Percentiles rank a stretch among this genome's conserved stretches.
Conservation (phyloP, 2,113 vertebrate genomes). For the Apeltes quadracus region DNA sequence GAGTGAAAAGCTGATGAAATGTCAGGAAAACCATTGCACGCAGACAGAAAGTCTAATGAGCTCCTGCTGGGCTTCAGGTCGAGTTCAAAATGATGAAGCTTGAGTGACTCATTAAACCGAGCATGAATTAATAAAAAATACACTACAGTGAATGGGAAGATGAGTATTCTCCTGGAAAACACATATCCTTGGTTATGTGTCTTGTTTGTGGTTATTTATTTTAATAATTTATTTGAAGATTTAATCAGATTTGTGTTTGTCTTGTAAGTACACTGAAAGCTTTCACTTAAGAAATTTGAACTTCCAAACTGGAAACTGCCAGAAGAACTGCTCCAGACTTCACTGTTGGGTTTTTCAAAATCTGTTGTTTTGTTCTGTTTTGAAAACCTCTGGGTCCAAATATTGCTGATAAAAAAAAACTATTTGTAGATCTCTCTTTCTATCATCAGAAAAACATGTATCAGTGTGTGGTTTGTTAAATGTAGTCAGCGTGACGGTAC, state of each 20-base stretch:
- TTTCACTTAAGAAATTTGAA: slow-evolving; percentile 52
- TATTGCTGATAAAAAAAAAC: slow-evolving; percentile 1
- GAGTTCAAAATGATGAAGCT: background rate
- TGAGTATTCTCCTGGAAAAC: slow-evolving; percentile 22
- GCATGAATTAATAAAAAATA: slow-evolving; percentile 13
- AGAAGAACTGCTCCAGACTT: slow-evolving; percentile 18
- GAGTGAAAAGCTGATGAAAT: background rate
- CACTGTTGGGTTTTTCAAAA: slow-evolving; percentile 29
- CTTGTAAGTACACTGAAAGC: slow-evolving; percentile 35
- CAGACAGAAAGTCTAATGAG: background rate
- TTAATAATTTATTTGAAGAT: slow-evolving; percentile 46
- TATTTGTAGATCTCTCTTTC: slow-evolving; percentile 49
- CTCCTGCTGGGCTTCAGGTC: slow-evolving; percentile 12
- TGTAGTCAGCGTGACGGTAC: slow-evolving; percentile 26
- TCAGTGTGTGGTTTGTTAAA: slow-evolving; percentile 27
- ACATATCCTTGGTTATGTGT: slow-evolving; percentile 27
- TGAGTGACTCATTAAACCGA: slow-evolving; percentile 1
- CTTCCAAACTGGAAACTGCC: slow-evolving; percentile 51
- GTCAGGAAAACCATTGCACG: background rate
- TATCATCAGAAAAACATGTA: slow-evolving; percentile 34
- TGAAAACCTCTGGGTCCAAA: slow-evolving; percentile 19
- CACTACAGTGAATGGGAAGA: slow-evolving; percentile 45
- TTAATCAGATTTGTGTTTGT: slow-evolving; percentile 38
- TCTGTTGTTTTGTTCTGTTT: slow-evolving; percentile 35
- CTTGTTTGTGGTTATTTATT: slow-evolving; percentile 49